These are phyloP conservation scores for Melierax canorus DNA, from an alignment of 2,113 vertebrate species.

Conservation along the genomic window DNA sequence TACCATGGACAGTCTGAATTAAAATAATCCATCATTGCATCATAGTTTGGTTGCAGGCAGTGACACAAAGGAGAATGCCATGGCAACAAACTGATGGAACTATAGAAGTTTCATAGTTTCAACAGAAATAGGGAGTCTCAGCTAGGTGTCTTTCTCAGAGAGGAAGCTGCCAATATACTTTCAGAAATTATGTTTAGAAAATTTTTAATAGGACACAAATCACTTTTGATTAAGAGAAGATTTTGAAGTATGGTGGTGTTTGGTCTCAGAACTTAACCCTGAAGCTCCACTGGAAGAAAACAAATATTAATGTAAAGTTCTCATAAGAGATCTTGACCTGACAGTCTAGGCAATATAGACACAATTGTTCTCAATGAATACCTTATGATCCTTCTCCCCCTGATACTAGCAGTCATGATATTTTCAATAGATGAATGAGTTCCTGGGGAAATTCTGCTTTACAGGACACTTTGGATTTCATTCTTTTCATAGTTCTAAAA, in stretches of 20 bases:
- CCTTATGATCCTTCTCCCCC: not conserved
- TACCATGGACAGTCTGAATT: conserved; percentile 25
- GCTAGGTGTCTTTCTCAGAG: not conserved
- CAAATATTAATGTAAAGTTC: not conserved
- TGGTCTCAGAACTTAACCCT: not conserved
- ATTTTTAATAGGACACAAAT: not conserved
- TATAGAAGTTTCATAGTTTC: not conserved
- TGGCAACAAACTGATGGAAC: not conserved
- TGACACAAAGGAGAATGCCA: not conserved
- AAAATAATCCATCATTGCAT: conserved; percentile 56
- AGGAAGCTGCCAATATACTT: not conserved
- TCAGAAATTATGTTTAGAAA: not conserved
- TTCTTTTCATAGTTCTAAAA: not conserved
- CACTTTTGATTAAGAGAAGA: not conserved
- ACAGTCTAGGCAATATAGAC: not conserved
- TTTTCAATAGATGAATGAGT: not conserved
- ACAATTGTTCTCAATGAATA: not conserved
- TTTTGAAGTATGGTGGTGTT: not conserved
- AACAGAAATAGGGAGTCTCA: not conserved
- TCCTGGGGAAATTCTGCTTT: not conserved
- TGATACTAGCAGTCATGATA: not conserved
- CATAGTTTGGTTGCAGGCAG: conserved; percentile 12
- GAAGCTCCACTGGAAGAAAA: not conserved
- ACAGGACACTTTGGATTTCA: not conserved
- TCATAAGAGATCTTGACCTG: not conserved